Percentiles rank a stretch among this genome's conserved stretches.
phyloP scores from a whole-genome alignment of 2,888 invertebrate genomes.

The Tortrix viridana region DNA sequence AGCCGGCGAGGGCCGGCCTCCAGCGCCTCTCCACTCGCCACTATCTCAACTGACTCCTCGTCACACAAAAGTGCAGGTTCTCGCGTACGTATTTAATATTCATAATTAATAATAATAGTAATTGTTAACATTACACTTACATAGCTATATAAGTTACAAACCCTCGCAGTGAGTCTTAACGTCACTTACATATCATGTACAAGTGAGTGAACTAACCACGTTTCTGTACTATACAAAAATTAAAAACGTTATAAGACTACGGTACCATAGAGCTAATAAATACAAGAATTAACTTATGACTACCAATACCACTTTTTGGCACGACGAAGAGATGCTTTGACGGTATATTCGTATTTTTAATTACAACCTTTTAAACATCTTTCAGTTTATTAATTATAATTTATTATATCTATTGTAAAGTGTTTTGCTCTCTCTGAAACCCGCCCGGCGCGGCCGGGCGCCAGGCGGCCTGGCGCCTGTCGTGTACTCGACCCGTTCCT shows the following conservation, averaged over 20 bases:
- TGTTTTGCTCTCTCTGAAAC: slow-evolving; percentile 71
- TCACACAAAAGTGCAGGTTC: slow-evolving; percentile 38
- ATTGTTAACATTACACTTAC: slow-evolving; percentile 73
- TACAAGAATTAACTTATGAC: slow-evolving; percentile 80
- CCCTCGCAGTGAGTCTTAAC: slow-evolving; percentile 67
- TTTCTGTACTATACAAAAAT: slow-evolving; percentile 82
- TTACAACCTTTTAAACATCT: slow-evolving; percentile 81
- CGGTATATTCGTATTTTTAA: slow-evolving; percentile 75
- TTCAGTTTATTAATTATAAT: slow-evolving; percentile 75
- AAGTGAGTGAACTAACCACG: slow-evolving; percentile 64
- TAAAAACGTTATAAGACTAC: slow-evolving; percentile 82
- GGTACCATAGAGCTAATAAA: slow-evolving; percentile 77
- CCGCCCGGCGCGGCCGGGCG: slow-evolving; percentile 49
- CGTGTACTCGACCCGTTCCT: neutral
- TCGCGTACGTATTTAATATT: slow-evolving; percentile 45
- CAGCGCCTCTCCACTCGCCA: slow-evolving; percentile 5
- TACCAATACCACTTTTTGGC: slow-evolving; percentile 70
- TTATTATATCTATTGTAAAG: slow-evolving; percentile 71
- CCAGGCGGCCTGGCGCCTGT: neutral
- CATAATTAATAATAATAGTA: slow-evolving; percentile 52
- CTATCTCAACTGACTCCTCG: slow-evolving; percentile 35
- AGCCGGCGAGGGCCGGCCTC: neutral
- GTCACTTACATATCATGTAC: slow-evolving; percentile 70
- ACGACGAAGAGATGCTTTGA: slow-evolving; percentile 62
- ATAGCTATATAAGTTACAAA: slow-evolving; percentile 75